phyloP scores from a whole-genome alignment of 2,888 invertebrate genomes.

The Phaonia tiefii region DNA sequence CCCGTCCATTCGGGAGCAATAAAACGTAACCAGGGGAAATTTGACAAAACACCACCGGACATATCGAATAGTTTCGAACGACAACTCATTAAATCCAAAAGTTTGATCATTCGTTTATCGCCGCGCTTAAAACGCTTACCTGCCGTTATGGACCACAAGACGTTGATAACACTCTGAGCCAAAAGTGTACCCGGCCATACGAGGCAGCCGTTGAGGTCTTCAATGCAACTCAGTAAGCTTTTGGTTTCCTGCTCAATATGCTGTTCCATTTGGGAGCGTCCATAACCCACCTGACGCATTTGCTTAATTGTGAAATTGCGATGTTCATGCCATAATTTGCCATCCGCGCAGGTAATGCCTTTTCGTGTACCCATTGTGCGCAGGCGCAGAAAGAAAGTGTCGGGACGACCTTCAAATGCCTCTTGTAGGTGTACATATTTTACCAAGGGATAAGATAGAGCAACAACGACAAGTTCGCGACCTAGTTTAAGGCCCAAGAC shows the following conservation, averaged over 20 bases:
- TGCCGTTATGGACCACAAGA: slow-evolving; percentile 84
- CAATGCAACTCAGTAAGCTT: slow-evolving; percentile 77
- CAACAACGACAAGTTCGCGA: slow-evolving; percentile 81
- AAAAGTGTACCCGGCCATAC: slow-evolving; percentile 80
- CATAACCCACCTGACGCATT: slow-evolving; percentile 83
- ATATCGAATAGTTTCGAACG: slow-evolving; percentile 83
- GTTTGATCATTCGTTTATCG: slow-evolving; percentile 79
- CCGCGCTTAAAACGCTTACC: slow-evolving; percentile 81
- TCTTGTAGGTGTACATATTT: slow-evolving; percentile 82
- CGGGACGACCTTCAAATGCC: slow-evolving; percentile 85
- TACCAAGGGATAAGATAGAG: slow-evolving; percentile 82
- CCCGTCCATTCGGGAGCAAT: slow-evolving; percentile 84
- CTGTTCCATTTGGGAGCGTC: slow-evolving; percentile 82
- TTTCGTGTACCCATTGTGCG: slow-evolving; percentile 84
- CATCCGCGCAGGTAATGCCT: slow-evolving; percentile 83
- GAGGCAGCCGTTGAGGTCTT: slow-evolving; percentile 68
- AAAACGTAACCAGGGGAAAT: slow-evolving; percentile 84
- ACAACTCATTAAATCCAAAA: slow-evolving; percentile 81
- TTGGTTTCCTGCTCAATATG: slow-evolving; percentile 83
- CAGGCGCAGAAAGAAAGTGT: slow-evolving; percentile 84
- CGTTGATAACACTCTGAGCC: slow-evolving; percentile 84
- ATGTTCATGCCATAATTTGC: slow-evolving; percentile 83
- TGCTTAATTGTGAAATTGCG: slow-evolving; percentile 82
- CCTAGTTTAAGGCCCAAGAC: slow-evolving; percentile 84
- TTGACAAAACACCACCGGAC: slow-evolving; percentile 83